Base-by-base conservation (phyloP, 1,140 invertebrate species). In the Cotesia typhae region DNA sequence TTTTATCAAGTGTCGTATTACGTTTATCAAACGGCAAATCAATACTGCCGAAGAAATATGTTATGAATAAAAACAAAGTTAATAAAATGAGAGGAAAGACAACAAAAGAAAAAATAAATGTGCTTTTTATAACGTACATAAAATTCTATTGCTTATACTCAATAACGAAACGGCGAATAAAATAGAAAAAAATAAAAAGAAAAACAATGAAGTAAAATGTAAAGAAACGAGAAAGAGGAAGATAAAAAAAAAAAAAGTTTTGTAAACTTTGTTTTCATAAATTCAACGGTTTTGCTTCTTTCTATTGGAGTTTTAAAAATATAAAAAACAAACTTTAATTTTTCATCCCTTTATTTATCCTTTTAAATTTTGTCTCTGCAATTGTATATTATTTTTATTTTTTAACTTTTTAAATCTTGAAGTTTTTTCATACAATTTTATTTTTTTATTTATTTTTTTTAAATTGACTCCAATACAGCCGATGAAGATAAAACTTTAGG, bases 121-220 rank as follows among this genome's bases (percentile, higher is more conserved):
- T 36, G 59, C 64, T 52, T 47, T 73, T 70, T 72, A 72, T 60
- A 67, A 52, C 63, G 20, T 52, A 57, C 68, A 74, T 70, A 66
- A 74, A 70, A 70, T 70, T 65, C 68, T 70, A 74, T 63, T 66
- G 64, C 67, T 53, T 35, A 20, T 61, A 7, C 35, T 47, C 41
- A 47, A 47, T 47, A 47, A 47, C 41, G 41, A 47, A 47, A 47
- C 7, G 41, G 10, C 20, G 20, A 61, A 61, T 61, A 61, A 20
- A 35, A 61, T 20, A 35, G 10, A 61, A 36, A 41, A 47, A 41
- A 36, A 41, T 9, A 65, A 37, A 41, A 41, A 12, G 37, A 41
- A 41, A 38, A 36, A 65, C 28, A 28, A 28, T 28, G 28, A 28
- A 28, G 28, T 28, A 28, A 28, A 28, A 28, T 28, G 3, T 20